phyloP scores from a whole-genome alignment of 2,113 vertebrate species.

The Daubentonia madagascariensis region DNA sequence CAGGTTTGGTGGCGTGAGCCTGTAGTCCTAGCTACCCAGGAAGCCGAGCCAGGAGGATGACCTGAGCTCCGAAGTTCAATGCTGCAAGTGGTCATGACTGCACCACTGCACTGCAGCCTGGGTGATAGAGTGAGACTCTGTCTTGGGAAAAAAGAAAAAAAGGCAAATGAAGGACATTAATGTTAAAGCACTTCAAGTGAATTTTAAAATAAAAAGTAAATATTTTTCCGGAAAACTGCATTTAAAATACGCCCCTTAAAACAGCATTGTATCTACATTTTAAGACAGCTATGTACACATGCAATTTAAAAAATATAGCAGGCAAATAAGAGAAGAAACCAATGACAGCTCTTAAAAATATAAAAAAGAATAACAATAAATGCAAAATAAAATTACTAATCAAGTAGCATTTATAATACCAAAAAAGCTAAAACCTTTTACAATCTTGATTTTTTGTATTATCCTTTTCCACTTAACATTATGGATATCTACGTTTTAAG shows the following conservation, averaged over 20 bases:
- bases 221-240: not conserved
- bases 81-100: too few species aligned
- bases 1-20: too few species aligned
- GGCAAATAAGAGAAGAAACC: conserved; percentile 47
- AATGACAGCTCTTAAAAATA: conserved; percentile 36
- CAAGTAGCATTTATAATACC: conserved; percentile 44
- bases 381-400: conserved; percentile 55
- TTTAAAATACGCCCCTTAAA: not conserved
- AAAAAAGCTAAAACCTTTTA: conserved; percentile 48
- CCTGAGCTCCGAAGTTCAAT: too few species aligned
- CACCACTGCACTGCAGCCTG: too few species aligned
- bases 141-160: not conserved
- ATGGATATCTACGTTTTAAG: conserved; percentile 37
- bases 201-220: not conserved
- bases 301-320: not conserved
- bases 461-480: conserved; percentile 23
- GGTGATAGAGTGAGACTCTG: too few species aligned
- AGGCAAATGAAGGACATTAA: not conserved
- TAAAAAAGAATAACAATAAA: conserved; percentile 58
- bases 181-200: not conserved
- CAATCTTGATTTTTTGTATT: conserved; percentile 47
- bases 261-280: not conserved
- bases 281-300: not conserved
- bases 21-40: too few species aligned
- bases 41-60: too few species aligned